Conservation (phyloP, 2,888 invertebrate species). For the Seira musarum region DNA sequence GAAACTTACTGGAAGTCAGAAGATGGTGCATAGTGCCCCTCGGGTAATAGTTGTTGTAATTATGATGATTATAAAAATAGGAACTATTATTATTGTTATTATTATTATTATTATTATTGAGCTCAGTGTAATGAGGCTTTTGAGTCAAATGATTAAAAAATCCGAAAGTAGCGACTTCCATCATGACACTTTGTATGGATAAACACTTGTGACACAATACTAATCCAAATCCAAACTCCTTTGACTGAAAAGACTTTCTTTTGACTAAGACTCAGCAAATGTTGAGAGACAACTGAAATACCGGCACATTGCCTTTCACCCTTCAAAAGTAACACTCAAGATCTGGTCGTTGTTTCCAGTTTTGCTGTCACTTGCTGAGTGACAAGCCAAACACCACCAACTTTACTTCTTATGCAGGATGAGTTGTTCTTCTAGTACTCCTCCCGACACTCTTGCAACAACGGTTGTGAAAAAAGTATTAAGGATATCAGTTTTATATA, state of each 20-base stretch:
- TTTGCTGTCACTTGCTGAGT: slow-evolving; percentile 57
- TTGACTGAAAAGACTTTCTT: too few relatives aligned
- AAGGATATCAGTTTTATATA: too few relatives aligned
- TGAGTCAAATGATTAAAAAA: slow-evolving; percentile 44
- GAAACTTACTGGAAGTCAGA: too few relatives aligned
- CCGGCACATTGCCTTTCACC: slow-evolving; percentile 16
- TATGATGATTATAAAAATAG: too few relatives aligned
- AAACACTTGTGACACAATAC: too few relatives aligned
- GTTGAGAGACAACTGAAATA: too few relatives aligned
- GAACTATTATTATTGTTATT: slow-evolving; percentile 1
- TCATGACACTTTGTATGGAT: background rate
- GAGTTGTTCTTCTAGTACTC: too few relatives aligned
- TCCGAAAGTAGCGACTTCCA: slow-evolving; percentile 50
- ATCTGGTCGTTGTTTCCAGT: slow-evolving; percentile 36
- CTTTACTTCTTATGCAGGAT: too few relatives aligned
- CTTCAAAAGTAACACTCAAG: background rate
- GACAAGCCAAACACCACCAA: slow-evolving; percentile 35
- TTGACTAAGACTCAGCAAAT: too few relatives aligned
- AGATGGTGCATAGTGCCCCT: background rate
- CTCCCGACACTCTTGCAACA: too few relatives aligned
- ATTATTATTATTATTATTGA: slow-evolving; percentile 6
- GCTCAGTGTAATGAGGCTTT: slow-evolving; percentile 36
- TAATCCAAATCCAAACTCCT: too few relatives aligned
- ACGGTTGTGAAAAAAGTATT: too few relatives aligned
- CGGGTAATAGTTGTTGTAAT: slow-evolving; percentile 14